A percentile compares a stretch with the other conserved stretches of the same genome.
Evolutionary conservation across 2,113 vertebrate genomes (phyloP).

Genomic region (Ptilorrhoa leucosticta): DNA sequence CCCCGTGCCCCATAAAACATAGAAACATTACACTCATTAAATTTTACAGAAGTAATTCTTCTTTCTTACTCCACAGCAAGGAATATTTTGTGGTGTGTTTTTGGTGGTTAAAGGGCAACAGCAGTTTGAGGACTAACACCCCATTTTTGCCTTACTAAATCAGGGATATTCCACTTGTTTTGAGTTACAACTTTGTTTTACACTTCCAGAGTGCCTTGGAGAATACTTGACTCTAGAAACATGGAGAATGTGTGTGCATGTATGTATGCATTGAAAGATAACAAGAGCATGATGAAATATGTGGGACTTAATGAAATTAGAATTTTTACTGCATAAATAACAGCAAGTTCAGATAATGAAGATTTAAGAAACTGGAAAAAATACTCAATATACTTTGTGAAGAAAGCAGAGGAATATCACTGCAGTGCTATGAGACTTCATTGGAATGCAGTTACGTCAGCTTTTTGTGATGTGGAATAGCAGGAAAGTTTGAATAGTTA

Average conservation of each 20-base stretch:
- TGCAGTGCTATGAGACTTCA: background rate
- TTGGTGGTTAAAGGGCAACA: constrained; percentile 22
- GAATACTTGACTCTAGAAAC: background rate
- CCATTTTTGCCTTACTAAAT: background rate
- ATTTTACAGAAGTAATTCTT: constrained; percentile 48
- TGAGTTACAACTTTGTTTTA: background rate
- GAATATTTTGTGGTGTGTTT: background rate
- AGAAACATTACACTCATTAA: constrained; percentile 45
- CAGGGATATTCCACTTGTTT: background rate
- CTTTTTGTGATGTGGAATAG: background rate
- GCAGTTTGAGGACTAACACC: background rate
- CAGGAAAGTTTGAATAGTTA: background rate
- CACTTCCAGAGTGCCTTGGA: background rate
- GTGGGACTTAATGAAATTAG: background rate
- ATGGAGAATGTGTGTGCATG: background rate
- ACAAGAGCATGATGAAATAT: background rate
- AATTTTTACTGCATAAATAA: background rate
- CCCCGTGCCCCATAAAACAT: constrained; percentile 19
- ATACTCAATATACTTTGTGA: background rate
- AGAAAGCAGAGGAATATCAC: background rate
- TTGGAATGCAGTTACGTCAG: background rate
- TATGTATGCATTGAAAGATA: background rate
- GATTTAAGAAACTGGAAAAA: background rate
- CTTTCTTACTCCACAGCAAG: background rate
- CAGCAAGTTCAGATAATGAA: background rate